These are phyloP conservation scores for Axinella damicornis DNA, from an alignment of 37 sponge, comb jelly and placozoan genomes.

Conservation along the genomic window DNA sequence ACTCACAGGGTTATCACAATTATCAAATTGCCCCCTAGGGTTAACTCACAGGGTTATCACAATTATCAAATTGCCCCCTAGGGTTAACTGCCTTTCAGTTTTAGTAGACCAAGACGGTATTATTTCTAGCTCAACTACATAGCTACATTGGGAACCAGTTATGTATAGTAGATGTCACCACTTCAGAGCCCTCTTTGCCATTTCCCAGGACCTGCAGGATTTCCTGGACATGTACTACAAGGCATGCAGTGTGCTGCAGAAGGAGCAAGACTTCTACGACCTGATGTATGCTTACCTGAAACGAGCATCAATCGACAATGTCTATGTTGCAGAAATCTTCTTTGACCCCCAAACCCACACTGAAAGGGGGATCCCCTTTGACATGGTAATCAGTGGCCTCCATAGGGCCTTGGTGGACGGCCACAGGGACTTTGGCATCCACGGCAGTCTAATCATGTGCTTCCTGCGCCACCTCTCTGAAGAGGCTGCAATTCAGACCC, in stretches of 20 bases:
- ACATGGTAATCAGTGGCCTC: slow-evolving; percentile 67
- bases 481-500: slow-evolving; percentile 47
- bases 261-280: slow-evolving; percentile 79
- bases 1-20: no score
- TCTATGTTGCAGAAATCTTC: slow-evolving; percentile 78
- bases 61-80: no score
- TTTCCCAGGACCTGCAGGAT: slow-evolving; percentile 61
- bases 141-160: no score
- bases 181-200: not conserved
- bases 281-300: slow-evolving; percentile 79
- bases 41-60: no score
- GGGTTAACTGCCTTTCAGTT: no score
- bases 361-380: slow-evolving; percentile 62
- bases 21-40: no score
- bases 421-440: slow-evolving; percentile 63
- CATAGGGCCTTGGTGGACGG: slow-evolving; percentile 65
- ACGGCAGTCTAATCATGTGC: slow-evolving; percentile 74
- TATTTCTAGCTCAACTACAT: no score
- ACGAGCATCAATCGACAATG: slow-evolving; percentile 67
- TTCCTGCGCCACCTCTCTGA: slow-evolving; percentile 74
- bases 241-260: slow-evolving; percentile 67
- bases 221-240: slow-evolving; percentile 74
- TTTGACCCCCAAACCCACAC: slow-evolving; percentile 87
- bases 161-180: not conserved
- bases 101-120: no score